Base-by-base conservation (phyloP, 2,797 vertebrate species). In the Cephalopachus bancanus region DNA sequence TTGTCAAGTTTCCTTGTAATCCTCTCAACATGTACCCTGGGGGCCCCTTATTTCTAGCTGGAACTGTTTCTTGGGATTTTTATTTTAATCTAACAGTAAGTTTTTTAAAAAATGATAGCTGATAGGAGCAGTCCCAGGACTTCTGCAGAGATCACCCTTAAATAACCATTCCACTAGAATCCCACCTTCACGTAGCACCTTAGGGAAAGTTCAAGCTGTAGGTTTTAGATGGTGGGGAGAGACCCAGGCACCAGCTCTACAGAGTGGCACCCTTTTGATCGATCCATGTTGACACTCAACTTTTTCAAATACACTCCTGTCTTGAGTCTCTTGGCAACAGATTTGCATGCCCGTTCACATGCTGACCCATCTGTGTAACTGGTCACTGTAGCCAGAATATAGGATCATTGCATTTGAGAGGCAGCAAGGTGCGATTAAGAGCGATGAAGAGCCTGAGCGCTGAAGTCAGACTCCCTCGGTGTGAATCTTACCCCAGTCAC, bases 401-500 rank as follows among this genome's bases (percentile, higher is more conserved):
- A 12, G 2, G 14, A 0, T 49, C 7, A 0, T 1, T 19, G 3
- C 19, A 12, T 19, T 22, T 0, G n/a, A 17, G 4, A 14, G 33
- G 7, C 10, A 17, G 26, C 17, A 10, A 33, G 7, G 14, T 51
- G 16, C 53, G 26, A 44, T 30, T 28, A 28, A 51, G 53, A 51
- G 44, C 44, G 44, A 44, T 44, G 44, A 44, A 44, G 2, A 37
- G 3, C 24, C 12, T 44, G 44, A 72, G 2, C 20, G 53, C 14
- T 5, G 9, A 8, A 79, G 28, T 55, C 49, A 44, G 59, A 60
- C 10, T 64, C 26, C 9, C 60, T 75, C 20, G 60, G n/a, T 84
- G 37, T 57, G 37, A 57, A 24, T 60, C 57, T 91, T 30, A 28
- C 44, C 64, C 37, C n/a, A 81, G 14, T 28, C 15, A 78, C 24